Evolutionary conservation across 2,888 invertebrate genomes (phyloP).

Genomic region (Acleris literana): DNA sequence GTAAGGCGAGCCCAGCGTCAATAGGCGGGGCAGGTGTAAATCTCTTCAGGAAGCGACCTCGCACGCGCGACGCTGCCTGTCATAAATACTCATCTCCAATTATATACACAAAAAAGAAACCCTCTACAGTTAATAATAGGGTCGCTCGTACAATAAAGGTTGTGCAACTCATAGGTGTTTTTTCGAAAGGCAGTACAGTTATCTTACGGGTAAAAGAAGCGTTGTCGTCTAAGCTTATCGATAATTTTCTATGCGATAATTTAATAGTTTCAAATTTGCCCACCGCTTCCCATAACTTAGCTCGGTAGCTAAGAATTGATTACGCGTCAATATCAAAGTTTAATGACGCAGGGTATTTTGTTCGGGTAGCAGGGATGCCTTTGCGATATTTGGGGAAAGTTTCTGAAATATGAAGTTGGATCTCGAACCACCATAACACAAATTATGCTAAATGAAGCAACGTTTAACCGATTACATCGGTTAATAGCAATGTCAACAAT

Average conservation of each 20-base stretch:
- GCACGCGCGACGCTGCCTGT: background rate
- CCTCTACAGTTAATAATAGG: no score
- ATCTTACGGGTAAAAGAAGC: background rate
- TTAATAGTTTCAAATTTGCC: background rate
- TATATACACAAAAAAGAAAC: no score
- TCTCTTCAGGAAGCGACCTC: background rate
- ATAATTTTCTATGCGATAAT: background rate
- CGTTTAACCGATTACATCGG: no score
- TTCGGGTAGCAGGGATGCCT: background rate
- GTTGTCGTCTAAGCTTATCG: background rate
- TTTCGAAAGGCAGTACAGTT: background rate
- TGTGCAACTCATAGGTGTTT: no score
- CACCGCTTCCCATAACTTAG: background rate
- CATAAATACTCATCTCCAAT: no score
- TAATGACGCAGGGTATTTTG: conserved; percentile 1
- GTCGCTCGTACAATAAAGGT: no score
- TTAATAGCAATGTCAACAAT: no score
- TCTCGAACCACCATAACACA: no score
- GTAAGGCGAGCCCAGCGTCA: background rate
- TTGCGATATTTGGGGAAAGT: no score
- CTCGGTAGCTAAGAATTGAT: conserved; percentile 7
- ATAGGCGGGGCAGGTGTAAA: conserved; percentile 7
- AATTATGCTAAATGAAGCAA: no score
- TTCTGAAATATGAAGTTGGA: no score
- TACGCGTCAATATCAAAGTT: conserved; percentile 5